Conservation (phyloP, 2,888 invertebrate species). For the Caenorhabditis sinica region DNA sequence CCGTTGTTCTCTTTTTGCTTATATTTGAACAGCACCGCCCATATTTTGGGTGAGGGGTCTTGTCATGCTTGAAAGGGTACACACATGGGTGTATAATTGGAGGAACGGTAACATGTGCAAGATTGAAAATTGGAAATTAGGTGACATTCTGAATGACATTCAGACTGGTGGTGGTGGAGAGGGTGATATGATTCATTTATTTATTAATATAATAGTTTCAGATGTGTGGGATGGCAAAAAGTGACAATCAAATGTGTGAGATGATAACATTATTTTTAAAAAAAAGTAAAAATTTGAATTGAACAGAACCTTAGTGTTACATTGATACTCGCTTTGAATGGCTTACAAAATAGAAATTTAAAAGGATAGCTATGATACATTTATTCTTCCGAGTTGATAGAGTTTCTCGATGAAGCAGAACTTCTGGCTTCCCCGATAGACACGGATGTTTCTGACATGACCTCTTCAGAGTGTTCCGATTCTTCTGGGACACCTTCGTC, state of each 20-base stretch:
- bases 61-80: constrained; percentile 41
- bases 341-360: constrained; percentile 20
- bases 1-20: neutral
- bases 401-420: constrained; percentile 39
- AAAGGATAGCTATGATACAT: neutral
- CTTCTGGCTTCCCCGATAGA: constrained; percentile 58
- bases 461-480: constrained; percentile 51
- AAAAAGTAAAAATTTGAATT: neutral
- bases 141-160: constrained; percentile 16
- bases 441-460: constrained; percentile 57
- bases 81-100: constrained; percentile 9
- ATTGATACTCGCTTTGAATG: constrained; percentile 54
- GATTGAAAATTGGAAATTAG: constrained; percentile 37
- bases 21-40: constrained; percentile 34
- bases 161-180: neutral
- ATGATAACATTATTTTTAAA: neutral
- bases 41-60: neutral
- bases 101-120: constrained; percentile 31
- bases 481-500: constrained; percentile 5
- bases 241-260: neutral
- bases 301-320: constrained; percentile 21
- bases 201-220: neutral
- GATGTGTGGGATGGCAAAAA: constrained; percentile 19
- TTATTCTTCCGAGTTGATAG: constrained; percentile 55
- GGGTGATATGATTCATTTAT: constrained; percentile 11